Conservation (phyloP, 2,113 vertebrate genomes). For the Diadophis punctatus region DNA sequence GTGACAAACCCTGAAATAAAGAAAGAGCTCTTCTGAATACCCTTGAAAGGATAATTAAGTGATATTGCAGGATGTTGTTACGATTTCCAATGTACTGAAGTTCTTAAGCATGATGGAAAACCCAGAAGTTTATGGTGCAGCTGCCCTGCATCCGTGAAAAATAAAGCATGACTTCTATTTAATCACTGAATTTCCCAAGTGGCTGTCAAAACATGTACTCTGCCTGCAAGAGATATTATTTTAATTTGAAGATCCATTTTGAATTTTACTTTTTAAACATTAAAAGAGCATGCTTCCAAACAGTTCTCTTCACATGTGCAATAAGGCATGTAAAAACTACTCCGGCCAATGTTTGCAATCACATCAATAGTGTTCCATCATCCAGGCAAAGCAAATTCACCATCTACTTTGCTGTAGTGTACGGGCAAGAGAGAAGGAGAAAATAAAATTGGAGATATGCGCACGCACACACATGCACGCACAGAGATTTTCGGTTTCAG, state of each 20-base stretch:
- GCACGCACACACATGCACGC: rapidly evolving
- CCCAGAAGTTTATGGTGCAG: background rate
- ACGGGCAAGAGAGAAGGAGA: background rate
- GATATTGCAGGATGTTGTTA: slow-evolving; percentile 58
- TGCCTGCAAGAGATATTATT: slow-evolving; percentile 58
- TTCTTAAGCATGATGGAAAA: slow-evolving; percentile 17
- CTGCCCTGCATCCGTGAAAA: slow-evolving; percentile 59
- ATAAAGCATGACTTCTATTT: slow-evolving; percentile 44
- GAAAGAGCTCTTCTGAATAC: slow-evolving; percentile 50
- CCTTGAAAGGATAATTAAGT: slow-evolving; percentile 59
- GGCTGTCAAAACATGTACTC: slow-evolving; percentile 55
- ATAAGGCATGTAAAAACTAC: slow-evolving; percentile 32
- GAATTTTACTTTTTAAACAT: slow-evolving; percentile 35
- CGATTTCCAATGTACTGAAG: slow-evolving; percentile 61
- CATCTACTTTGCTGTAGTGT: slow-evolving; percentile 2
- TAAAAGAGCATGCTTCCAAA: slow-evolving; percentile 23
- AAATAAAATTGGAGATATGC: background rate
- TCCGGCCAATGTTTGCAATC: background rate
- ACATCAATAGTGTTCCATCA: slow-evolving; percentile 17
- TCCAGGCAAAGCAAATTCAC: slow-evolving; percentile 23
- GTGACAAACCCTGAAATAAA: slow-evolving; percentile 42
- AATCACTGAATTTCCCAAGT: slow-evolving; percentile 50
- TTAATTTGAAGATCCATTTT: slow-evolving; percentile 56
- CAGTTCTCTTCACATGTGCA: slow-evolving; percentile 10
- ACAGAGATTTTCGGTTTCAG: background rate